Evolutionary conservation across 2,888 invertebrate genomes (phyloP).

Genomic region (Microctonus brassicae): DNA sequence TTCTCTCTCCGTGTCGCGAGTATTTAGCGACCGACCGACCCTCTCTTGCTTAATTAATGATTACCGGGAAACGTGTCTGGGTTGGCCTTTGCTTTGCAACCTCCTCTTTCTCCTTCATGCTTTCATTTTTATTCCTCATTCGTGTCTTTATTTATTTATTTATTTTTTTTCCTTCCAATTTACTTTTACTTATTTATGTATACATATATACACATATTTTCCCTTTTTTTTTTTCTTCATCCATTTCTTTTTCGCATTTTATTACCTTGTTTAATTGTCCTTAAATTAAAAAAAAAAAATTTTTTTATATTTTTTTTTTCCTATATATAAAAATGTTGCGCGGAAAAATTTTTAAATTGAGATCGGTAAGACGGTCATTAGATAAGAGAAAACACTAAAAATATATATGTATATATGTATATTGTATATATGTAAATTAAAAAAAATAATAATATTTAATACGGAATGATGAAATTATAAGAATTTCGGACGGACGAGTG

Average conservation of each 20-base stretch:
- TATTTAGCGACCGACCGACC: conserved; percentile 56
- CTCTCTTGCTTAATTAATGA: conserved; percentile 66
- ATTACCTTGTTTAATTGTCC: conserved; percentile 16
- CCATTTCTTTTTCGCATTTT: conserved; percentile 1
- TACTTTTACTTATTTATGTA: not conserved
- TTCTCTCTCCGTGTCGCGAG: conserved; percentile 50
- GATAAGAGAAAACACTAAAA: not conserved
- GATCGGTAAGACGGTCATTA: not conserved
- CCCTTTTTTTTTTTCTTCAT: conserved; percentile 11
- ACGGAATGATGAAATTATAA: conserved; percentile 48
- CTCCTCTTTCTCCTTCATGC: not conserved
- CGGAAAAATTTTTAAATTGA: not conserved
- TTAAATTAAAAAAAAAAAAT: not conserved
- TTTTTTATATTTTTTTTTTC: not conserved
- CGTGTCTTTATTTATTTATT: not conserved
- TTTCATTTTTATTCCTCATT: conserved; percentile 1
- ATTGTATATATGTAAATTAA: conserved; percentile 33
- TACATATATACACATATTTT: not conserved
- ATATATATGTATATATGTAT: not conserved
- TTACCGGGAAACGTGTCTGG: conserved; percentile 68
- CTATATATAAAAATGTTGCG: not conserved
- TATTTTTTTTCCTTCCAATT: not conserved
- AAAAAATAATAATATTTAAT: conserved; percentile 31
- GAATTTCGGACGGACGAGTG: conserved; percentile 52
- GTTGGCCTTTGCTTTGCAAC: conserved; percentile 56